A percentile compares a stretch with the other conserved stretches of the same genome.
Conservation (phyloP, 2,113 vertebrate genomes). For the Prolemur simus region DNA sequence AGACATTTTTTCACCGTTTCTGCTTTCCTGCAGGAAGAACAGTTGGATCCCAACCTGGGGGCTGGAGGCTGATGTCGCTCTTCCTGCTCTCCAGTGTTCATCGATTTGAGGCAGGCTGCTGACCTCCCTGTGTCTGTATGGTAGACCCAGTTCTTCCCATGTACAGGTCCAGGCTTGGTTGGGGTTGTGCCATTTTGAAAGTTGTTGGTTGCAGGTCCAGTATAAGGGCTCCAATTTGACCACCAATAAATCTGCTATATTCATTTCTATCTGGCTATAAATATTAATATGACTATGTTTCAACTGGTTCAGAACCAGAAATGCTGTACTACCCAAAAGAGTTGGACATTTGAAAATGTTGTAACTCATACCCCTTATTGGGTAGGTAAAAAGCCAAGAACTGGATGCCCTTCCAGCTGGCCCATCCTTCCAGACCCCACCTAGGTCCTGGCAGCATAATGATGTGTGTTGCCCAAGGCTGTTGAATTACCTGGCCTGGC, state of each 20-base stretch:
- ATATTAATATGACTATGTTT: neutral
- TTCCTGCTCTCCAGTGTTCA: neutral
- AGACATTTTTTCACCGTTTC: neutral
- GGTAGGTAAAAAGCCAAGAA: neutral
- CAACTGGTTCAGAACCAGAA: neutral
- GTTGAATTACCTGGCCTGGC: neutral
- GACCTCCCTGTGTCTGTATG: neutral
- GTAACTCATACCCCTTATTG: neutral
- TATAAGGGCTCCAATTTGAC: neutral
- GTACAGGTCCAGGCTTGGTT: neutral
- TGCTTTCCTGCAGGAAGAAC: neutral
- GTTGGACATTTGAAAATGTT: neutral
- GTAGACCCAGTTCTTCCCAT: too few species aligned
- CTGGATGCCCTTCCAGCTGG: neutral
- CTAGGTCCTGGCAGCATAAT: neutral
- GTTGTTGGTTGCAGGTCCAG: neutral
- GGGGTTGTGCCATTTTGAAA: neutral
- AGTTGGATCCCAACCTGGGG: neutral
- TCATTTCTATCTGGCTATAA: neutral
- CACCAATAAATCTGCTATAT: neutral
- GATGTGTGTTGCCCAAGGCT: too few species aligned
- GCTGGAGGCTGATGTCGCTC: neutral
- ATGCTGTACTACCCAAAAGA: neutral
- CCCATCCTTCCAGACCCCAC: neutral
- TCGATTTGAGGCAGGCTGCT: neutral